Evolutionary conservation across 2,888 invertebrate species (phyloP).

Genomic region (Caenorhabditis wallacei): DNA sequence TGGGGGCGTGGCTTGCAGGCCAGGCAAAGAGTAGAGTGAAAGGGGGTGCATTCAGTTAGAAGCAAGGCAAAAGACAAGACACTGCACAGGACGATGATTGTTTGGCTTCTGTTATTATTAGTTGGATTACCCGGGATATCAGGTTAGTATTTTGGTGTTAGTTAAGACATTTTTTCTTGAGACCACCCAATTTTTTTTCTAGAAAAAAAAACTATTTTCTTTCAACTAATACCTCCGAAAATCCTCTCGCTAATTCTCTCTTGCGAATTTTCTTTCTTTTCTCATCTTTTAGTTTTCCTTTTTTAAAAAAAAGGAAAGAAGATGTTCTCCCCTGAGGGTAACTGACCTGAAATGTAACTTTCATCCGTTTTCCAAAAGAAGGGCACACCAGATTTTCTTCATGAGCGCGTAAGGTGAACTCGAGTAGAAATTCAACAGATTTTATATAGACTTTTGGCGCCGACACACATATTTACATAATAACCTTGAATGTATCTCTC

Average conservation of each 20-base stretch:
- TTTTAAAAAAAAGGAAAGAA: not conserved
- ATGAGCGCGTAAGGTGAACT: constrained; percentile 45
- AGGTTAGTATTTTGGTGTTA: constrained; percentile 17
- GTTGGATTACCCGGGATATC: constrained; percentile 17
- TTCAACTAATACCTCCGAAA: constrained; percentile 12
- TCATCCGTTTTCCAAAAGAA: not conserved
- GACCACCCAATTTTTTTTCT: not conserved
- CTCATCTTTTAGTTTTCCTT: not conserved
- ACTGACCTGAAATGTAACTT: constrained; percentile 29
- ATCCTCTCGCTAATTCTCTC: constrained; percentile 12
- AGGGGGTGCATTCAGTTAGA: constrained; percentile 49
- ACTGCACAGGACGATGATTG: constrained; percentile 10
- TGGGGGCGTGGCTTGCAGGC: constrained; percentile 48
- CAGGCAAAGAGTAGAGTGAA: constrained; percentile 42
- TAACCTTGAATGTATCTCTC: constrained; percentile 36
- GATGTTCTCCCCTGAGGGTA: not conserved
- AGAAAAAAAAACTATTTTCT: not conserved
- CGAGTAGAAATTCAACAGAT: constrained; percentile 41
- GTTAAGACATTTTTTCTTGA: not conserved
- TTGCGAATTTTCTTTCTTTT: constrained; percentile 10
- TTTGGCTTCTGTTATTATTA: constrained; percentile 1
- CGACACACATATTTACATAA: constrained; percentile 54
- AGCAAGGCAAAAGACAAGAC: constrained; percentile 17
- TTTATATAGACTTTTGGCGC: constrained; percentile 47
- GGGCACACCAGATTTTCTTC: constrained; percentile 20